Evolutionary conservation across 2,888 invertebrate species (phyloP), one percentile per base, ranked within the genome.

Genomic region (Salticus scenicus): DNA sequence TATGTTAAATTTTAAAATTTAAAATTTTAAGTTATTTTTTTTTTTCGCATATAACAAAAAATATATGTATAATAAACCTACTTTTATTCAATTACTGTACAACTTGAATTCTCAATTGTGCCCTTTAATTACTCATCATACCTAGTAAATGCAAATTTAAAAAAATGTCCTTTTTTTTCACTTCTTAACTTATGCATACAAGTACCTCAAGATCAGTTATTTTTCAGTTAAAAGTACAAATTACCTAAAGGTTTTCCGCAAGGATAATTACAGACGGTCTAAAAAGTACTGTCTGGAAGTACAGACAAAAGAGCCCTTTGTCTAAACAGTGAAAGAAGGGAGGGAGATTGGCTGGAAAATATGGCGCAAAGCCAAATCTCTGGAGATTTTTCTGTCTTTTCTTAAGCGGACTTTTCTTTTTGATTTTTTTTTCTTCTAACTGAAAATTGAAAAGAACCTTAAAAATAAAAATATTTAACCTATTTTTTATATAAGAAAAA

Each of bases 341-440:
- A 20, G 47, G 10, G 57, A 57, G 24, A 5, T 57, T 17, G 24
- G 57, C 24, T 57, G 24, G 24, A 24, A 57, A 57, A 57, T 24
- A 57, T 57, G 57, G 57, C 57, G 12, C 4, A 57, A 57, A 57
- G 57, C 57, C 57, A 57, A 57, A 57, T 24, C 57, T 57, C 57
- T 57, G 24, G 20, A 24, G 57, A 57, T 20, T 57, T 57, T 57
- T 57, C 24, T 57, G 5, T 20, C 20, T 5, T 20, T 1, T n/a
- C 24, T 7, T 20, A 7, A 24, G 57, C 5, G 12, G 14, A 24
- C 24, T 57, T 57, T 57, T 57, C 1, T 57, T 57, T 5, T 2
- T 17, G 12, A 12, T 17, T 7, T 47, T 17, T 2, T 17, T 47
- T 17, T 47, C 47, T n/a, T n/a, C n/a, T n/a, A n/a, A n/a, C n/a